Conservation (phyloP, 2,113 vertebrate genomes). For the Cardinalis cardinalis region DNA sequence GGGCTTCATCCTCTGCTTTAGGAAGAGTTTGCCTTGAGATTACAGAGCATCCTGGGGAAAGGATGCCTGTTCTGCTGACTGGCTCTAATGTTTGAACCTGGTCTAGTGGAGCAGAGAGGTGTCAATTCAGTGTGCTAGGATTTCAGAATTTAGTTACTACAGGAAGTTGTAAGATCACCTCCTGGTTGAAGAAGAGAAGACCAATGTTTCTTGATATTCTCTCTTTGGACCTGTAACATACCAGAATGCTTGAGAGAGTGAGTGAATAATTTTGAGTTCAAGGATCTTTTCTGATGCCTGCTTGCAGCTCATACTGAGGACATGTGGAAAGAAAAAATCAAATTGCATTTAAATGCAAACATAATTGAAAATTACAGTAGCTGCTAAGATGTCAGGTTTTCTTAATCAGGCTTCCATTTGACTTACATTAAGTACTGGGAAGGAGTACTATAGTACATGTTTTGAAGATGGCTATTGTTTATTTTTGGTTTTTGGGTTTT, state of each 20-base stretch:
- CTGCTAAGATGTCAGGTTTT: background rate
- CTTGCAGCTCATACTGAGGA: background rate
- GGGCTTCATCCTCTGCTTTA: background rate
- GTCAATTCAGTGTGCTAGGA: background rate
- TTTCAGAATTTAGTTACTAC: background rate
- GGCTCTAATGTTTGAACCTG: background rate
- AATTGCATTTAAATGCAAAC: background rate
- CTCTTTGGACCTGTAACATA: background rate
- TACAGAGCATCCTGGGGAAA: background rate
- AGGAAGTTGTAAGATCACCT: background rate
- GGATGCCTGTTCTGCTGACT: fast-evolving
- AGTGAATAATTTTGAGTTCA: background rate
- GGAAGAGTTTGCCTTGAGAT: background rate
- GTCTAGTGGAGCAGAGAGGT: background rate
- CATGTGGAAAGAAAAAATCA: background rate
- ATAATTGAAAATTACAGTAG: background rate
- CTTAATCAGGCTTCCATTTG: background rate
- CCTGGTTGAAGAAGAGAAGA: background rate
- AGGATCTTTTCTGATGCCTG: background rate
- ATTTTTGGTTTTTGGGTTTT: background rate
- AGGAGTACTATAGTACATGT: background rate
- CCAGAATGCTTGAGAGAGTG: background rate
- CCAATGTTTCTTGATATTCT: background rate
- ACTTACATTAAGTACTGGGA: background rate
- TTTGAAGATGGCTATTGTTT: background rate